Base-by-base conservation (phyloP, 1,140 invertebrate genomes). In the Neodiprion pinetum region DNA sequence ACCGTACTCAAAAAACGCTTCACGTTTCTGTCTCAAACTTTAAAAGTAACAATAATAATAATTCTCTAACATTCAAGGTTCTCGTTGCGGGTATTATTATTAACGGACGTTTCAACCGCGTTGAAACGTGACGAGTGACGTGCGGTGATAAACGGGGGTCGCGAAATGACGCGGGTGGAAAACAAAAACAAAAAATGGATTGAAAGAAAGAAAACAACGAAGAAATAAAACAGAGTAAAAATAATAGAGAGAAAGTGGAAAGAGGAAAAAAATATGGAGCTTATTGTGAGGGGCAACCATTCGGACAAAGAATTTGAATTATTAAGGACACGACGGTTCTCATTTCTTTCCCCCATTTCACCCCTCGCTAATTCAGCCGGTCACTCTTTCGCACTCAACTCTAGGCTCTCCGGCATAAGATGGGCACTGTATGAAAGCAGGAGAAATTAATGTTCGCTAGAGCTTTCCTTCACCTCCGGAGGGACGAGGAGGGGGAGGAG, bases 271-370 rank as follows among this genome's bases (percentile, higher is more conserved):
- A 40, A 40, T 40, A 40, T 40, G 28, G 28, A 40, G 28, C 28
- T 40, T 40, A 40, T 40, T 40, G 28, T 40, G 1, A 40, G 53
- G 11, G 11, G 53, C 53, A 61, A 61, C 53, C 53, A 5, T 61
- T 61, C n/a, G 53, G 8, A 61, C 53, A 61, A 61, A 61, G 53
- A 61, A 61, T 61, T 61, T 61, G 53, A 61, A 61, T 61, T 61
- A 61, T 61, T 61, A 61, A 61, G 53, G 53, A 61, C 0, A 61
- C n/a, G 53, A 17, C n/a, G 11, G 11, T 61, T 61, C n/a, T 61
- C n/a, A 61, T 61, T 61, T 17, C 53, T 9, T 9, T 17, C 53
- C n/a, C n/a, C n/a, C n/a, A 9, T 61, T 61, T 61, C 53, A 61
- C n/a, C 11, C 53, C n/a, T 61, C 53, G n/a, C 11, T 40, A 17